Evolutionary conservation across 2,888 invertebrate genomes (phyloP), one percentile per base, ranked within the genome.

Genomic region (Imbricaverruca yamaguchii): DNA sequence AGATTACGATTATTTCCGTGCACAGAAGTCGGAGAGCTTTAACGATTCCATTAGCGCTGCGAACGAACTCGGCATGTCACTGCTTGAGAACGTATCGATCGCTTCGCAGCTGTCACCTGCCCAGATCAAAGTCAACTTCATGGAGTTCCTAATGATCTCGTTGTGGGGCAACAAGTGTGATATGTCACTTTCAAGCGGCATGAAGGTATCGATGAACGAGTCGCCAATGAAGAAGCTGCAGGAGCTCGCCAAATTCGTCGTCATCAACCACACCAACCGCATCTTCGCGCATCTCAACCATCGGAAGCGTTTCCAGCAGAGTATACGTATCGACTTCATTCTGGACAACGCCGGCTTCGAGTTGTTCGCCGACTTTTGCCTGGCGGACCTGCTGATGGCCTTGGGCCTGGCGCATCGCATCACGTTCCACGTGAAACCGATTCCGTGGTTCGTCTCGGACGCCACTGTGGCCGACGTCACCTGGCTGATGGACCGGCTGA

Each of bases 111-210:
- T 82, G 56, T 23, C 81, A 83, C 7, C 69, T 83, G n/a, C 67
- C 21, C 56, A 80, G 12, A 8, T 15, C 3, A 25, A 80, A 57
- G 63, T 12, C 6, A 11, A 7, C 65, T 81, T 25, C 39, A 25
- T 65, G 21, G 56, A n/a, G 1, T 23, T 85, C 23, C 67, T 83
- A 77, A 85, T 89, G 89, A 84, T 89, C 21, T 92, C 93, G 85
- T 89, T 99, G 18, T 99, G 98, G 98, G 94, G 97, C 0, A 99
- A 99, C 88, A 93, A 94, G 86, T 94, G 94, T 86, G 99, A 99
- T 88, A 87, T 99, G 80, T 97, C 97, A 0, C 88, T 98, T 78
- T 92, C 94, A 0, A 89, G 90, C 63, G 96, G 96, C n/a, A 86
- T 86, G 81, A 90, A 91, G 65, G 90, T 91, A 79, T 88, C 89